Evolutionary conservation across 2,888 invertebrate species (phyloP).

Genomic region (Coelopa pilipes): DNA sequence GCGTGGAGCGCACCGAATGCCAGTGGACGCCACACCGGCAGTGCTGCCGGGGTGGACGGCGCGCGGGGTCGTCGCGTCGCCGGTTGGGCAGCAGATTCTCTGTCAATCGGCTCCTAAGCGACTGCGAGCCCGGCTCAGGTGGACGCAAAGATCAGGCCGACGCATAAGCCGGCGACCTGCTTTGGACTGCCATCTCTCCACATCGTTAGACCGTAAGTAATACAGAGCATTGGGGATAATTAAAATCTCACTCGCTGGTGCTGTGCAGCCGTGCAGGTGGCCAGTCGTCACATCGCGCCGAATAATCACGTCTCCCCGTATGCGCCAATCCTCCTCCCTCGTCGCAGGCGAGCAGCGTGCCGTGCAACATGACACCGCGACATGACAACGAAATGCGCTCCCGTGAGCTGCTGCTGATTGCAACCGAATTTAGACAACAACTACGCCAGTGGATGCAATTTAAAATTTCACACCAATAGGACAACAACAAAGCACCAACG

Average conservation of each 20-base stretch:
- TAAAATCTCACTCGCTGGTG: not conserved
- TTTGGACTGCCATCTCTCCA: no score
- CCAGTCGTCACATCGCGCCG: not conserved
- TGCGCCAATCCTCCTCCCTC: not conserved
- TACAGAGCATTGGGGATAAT: no score
- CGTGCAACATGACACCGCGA: constrained; percentile 46
- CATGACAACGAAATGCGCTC: constrained; percentile 48
- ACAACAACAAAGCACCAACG: constrained; percentile 20
- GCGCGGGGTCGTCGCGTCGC: no score
- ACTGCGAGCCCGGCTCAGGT: not conserved
- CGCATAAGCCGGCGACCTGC: no score
- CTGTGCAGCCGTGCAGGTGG: not conserved
- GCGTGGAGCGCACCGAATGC: not conserved
- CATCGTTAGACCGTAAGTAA: no score
- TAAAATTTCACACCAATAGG: constrained; percentile 32
- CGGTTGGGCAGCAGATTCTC: not conserved
- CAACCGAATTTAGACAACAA: constrained; percentile 32
- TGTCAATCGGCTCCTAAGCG: constrained; percentile 4
- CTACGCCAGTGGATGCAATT: constrained; percentile 18
- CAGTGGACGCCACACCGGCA: not conserved
- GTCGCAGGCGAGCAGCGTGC: not conserved
- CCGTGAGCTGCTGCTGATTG: constrained; percentile 42
- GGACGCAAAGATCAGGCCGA: not conserved
- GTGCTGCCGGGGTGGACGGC: not conserved
- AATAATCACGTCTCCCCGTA: not conserved